Evolutionary conservation across 1,140 invertebrate genomes (phyloP).

Genomic region (Cecropterus lyciades): DNA sequence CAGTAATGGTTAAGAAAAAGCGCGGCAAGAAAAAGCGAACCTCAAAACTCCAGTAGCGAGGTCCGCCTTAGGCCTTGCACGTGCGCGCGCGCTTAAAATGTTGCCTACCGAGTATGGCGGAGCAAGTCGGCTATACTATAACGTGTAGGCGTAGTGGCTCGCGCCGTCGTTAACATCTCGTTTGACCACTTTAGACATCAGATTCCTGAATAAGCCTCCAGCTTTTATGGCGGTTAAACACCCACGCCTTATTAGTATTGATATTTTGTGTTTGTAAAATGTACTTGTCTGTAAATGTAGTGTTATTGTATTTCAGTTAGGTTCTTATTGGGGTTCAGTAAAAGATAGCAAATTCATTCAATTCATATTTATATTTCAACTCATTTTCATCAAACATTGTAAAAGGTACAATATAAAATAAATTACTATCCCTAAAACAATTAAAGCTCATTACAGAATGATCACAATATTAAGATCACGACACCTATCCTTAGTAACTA

Average conservation of each 20-base stretch:
- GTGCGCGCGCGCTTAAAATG: conserved; percentile 60
- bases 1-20: conserved; percentile 45
- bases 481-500: conserved; percentile 55
- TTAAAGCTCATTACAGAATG: conserved; percentile 73
- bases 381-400: conserved; percentile 38
- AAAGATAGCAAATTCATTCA: conserved; percentile 58
- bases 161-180: conserved; percentile 55
- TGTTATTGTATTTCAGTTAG: conserved; percentile 22
- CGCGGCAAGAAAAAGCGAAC: conserved; percentile 47
- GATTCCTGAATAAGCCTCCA: conserved; percentile 46
- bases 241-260: conserved; percentile 38
- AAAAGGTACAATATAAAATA: conserved; percentile 50
- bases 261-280: conserved; percentile 33
- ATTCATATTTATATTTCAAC: conserved; percentile 60
- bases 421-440: conserved; percentile 69
- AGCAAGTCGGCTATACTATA: conserved; percentile 36
- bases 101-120: conserved; percentile 48
- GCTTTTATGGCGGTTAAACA: conserved; percentile 42
- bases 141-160: conserved; percentile 36
- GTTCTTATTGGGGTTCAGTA: conserved; percentile 43
- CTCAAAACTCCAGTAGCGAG: conserved; percentile 75
- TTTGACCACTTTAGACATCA: conserved; percentile 64
- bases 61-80: conserved; percentile 63
- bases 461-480: conserved; percentile 67
- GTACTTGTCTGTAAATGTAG: conserved; percentile 6